Evolutionary conservation across 1,140 invertebrate genomes (phyloP).

Genomic region (Sycobia sp.): DNA sequence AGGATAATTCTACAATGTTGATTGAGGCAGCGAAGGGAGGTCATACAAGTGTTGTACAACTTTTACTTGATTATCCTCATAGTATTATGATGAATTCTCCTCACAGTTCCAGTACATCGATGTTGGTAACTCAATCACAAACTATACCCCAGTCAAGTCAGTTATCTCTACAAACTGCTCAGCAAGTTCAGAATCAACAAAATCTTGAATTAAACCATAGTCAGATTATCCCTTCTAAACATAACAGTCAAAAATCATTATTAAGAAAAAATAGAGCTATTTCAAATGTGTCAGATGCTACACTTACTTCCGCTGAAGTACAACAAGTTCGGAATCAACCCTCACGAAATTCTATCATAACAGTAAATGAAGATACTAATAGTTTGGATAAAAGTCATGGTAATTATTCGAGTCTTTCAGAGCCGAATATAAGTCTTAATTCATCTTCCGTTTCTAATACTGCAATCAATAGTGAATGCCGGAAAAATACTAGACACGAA

Average conservation of each 20-base stretch:
- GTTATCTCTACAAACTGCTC: slow-evolving; percentile 42
- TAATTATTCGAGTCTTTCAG: slow-evolving; percentile 50
- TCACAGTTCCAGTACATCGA: slow-evolving; percentile 51
- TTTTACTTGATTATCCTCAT: slow-evolving; percentile 93
- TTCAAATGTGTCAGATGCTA: slow-evolving; percentile 58
- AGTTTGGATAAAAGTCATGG: slow-evolving; percentile 59
- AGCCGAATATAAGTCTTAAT: slow-evolving; percentile 54
- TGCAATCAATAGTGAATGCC: slow-evolving; percentile 42
- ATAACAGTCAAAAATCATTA: slow-evolving; percentile 61
- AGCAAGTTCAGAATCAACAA: slow-evolving; percentile 54
- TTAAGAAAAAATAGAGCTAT: slow-evolving; percentile 64
- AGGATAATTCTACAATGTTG: slow-evolving; percentile 97
- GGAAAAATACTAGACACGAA: slow-evolving; percentile 64
- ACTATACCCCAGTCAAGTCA: slow-evolving; percentile 54
- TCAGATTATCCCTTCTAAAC: slow-evolving; percentile 54
- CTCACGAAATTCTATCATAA: slow-evolving; percentile 48
- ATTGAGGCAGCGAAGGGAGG: slow-evolving; percentile 98
- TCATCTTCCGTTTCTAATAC: slow-evolving; percentile 39
- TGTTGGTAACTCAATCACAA: slow-evolving; percentile 57
- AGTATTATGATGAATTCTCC: slow-evolving; percentile 71
- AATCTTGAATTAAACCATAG: slow-evolving; percentile 49
- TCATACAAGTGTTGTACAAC: slow-evolving; percentile 92
- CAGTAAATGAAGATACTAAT: slow-evolving; percentile 57
- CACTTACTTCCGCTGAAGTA: slow-evolving; percentile 64
- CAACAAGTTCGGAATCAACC: slow-evolving; percentile 63